These are phyloP conservation scores for Heteromurus nitidus DNA, from an alignment of 2,888 invertebrate genomes.

Conservation along the genomic window DNA sequence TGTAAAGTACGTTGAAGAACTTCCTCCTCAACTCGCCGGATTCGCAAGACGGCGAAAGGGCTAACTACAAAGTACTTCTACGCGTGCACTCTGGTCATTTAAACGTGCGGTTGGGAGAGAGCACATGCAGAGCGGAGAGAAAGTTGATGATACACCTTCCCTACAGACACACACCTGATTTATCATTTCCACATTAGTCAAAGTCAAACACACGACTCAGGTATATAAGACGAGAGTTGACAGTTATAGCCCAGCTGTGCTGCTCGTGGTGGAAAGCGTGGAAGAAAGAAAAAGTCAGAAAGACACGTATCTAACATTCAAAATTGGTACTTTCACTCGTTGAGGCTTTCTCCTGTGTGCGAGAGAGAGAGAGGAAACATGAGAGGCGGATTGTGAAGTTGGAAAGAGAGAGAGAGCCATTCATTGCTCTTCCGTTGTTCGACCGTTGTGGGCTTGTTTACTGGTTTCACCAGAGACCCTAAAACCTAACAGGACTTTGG, in stretches of 20 bases:
- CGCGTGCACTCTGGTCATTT: background rate
- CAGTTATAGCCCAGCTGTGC: background rate
- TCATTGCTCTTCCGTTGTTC: background rate
- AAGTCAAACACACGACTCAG: conserved; percentile 40
- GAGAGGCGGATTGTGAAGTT: background rate
- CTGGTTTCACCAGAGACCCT: too few species aligned
- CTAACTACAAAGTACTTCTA: background rate
- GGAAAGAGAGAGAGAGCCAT: background rate
- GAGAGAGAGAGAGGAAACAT: background rate
- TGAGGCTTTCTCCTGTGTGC: too few species aligned
- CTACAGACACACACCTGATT: conserved; percentile 36
- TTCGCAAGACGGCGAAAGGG: background rate
- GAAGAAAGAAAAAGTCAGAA: background rate
- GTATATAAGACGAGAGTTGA: background rate
- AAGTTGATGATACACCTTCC: conserved; percentile 18
- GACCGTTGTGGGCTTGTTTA: too few species aligned
- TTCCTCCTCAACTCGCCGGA: background rate
- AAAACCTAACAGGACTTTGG: too few species aligned
- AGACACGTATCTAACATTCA: too few species aligned
- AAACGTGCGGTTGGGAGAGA: background rate
- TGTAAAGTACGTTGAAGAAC: background rate
- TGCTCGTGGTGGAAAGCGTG: too few species aligned
- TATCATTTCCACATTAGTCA: conserved; percentile 58
- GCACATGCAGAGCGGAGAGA: background rate
- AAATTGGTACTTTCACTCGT: too few species aligned